Base-by-base conservation (phyloP, 2,888 invertebrate genomes). In the Lysandra bellargus region DNA sequence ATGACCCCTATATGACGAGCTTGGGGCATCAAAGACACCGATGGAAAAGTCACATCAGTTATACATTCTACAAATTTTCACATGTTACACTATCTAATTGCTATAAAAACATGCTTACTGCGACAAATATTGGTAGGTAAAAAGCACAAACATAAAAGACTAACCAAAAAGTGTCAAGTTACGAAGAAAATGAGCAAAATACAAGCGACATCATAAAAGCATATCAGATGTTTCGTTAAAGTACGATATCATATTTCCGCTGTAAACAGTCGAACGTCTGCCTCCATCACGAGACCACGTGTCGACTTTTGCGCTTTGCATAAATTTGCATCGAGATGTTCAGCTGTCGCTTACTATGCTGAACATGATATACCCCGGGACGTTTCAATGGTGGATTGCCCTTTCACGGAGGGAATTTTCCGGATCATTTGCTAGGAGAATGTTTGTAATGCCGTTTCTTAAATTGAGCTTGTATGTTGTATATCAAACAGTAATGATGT, bases 241-340 rank as follows among this genome's bases (percentile, higher is more conserved):
- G 76, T 33, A 76, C 57, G 57, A 76, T 76, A 76, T 76, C 76
- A 57, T 76, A 76, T 76, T 76, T 53, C 53, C 76, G 57, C 53
- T 37, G 37, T 61, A 79, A 79, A 75, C 79, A 75, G 74, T 79
- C 60, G n/a, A 81, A 79, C 75, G 80, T 80, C 87, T 84, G 85
- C 87, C 87, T 86, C 84, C 86, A 87, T 87, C 88, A 85, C 86
- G 88, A 88, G 89, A 88, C 88, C 87, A 83, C 85, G 89, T 91
- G 93, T 92, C 92, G 91, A 92, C 90, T 90, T 90, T 88, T 88
- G 87, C 87, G 88, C 88, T 93, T 92, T 91, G 89, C 92, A 93
- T 93, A 93, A 90, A 93, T 93, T 93, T 93, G 89, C 92, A 93
- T 93, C 86, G 89, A 90, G 86, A 89, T 88, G 83, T 81, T 84